phyloP scores from a whole-genome alignment of 2,888 invertebrate genomes.

The Melolontha melolontha region DNA sequence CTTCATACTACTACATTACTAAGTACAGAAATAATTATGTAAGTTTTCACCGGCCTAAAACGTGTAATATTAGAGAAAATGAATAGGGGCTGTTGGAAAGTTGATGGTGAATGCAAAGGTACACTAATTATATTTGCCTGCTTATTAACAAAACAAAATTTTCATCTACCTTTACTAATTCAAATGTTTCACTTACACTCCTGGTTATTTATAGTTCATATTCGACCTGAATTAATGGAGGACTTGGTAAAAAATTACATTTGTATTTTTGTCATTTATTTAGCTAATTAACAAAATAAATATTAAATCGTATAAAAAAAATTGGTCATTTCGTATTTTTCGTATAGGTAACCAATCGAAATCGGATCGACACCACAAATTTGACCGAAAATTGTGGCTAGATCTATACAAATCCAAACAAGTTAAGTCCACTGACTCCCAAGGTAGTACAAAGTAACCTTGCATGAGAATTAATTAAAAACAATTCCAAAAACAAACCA shows the following conservation, averaged over 20 bases:
- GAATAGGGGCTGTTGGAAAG: conserved; percentile 64
- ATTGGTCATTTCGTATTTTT: conserved; percentile 1
- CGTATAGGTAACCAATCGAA: conserved; percentile 45
- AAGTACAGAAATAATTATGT: conserved; percentile 39
- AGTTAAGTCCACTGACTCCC: conserved; percentile 33
- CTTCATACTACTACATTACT: neutral
- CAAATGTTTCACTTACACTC: conserved; percentile 2
- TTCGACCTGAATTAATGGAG: too few relatives aligned
- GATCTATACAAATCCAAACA: conserved; percentile 54
- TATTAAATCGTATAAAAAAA: conserved; percentile 3
- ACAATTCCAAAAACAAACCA: conserved; percentile 21
- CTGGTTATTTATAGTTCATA: conserved; percentile 21
- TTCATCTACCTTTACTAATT: conserved; percentile 18
- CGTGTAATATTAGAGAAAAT: conserved; percentile 49
- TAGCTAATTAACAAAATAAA: neutral
- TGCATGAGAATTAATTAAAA: conserved; percentile 20
- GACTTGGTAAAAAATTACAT: neutral
- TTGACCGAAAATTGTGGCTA: conserved; percentile 60
- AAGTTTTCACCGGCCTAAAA: conserved; percentile 24
- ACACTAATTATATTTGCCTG: conserved; percentile 44
- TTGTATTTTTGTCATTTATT: conserved; percentile 1
- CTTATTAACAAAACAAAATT: conserved; percentile 29
- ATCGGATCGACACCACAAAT: conserved; percentile 59
- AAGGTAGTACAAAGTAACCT: conserved; percentile 37
- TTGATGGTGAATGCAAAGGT: conserved; percentile 64